Percentiles rank a stretch among this genome's conserved stretches.
Conservation (phyloP, 2,113 vertebrate genomes). For the Acanthisitta chloris region DNA sequence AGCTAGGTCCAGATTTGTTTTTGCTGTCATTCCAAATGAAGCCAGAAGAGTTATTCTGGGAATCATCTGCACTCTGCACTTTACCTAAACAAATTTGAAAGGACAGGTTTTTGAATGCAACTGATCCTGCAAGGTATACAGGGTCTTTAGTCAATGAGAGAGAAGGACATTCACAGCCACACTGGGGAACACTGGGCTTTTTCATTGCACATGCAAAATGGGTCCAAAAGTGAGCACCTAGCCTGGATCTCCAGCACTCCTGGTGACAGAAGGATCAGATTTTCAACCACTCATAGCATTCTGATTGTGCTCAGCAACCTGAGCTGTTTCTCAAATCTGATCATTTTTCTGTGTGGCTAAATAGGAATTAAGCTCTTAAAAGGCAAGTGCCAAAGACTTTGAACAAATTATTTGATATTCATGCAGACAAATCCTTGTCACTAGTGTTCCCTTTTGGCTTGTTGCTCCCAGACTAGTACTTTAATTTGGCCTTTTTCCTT, state of each 20-base stretch:
- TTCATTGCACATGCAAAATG: neutral
- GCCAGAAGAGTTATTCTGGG: conserved; percentile 54
- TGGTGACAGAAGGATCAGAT: neutral
- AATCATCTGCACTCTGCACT: conserved; percentile 47
- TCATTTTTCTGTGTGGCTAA: neutral
- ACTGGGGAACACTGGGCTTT: neutral
- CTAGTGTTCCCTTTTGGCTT: neutral
- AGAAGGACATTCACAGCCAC: conserved; percentile 1
- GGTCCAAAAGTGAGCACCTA: neutral
- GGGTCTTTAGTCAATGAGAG: conserved; percentile 43
- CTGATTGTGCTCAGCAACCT: neutral
- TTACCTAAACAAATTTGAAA: conserved; percentile 62
- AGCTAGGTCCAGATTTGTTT: conserved; percentile 30
- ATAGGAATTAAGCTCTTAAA: neutral
- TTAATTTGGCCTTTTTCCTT: neutral
- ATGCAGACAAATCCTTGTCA: neutral
- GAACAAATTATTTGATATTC: neutral
- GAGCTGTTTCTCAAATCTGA: neutral
- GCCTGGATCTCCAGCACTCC: neutral
- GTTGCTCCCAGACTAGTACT: neutral
- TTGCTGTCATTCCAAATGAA: conserved; percentile 63
- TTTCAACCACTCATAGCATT: neutral
- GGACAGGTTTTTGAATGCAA: conserved; percentile 61
- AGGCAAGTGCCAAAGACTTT: neutral
- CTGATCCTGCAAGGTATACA: conserved; percentile 58